Evolutionary conservation across 1,140 invertebrate genomes (phyloP), one percentile per base, ranked within the genome.

Genomic region (Nymphalis io): DNA sequence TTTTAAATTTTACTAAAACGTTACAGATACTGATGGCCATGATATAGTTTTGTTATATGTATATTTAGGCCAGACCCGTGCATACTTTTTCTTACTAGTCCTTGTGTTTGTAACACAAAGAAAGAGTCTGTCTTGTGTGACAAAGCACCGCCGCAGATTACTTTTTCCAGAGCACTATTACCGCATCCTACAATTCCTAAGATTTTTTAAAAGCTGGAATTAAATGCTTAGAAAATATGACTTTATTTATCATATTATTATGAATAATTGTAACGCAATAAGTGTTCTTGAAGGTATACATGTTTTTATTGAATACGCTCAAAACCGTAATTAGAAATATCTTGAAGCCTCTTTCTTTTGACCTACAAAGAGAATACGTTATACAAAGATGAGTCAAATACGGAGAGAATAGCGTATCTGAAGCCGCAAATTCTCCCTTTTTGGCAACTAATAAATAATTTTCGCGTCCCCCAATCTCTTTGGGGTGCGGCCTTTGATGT

Each of bases 361-460:
- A 53, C 57, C 64, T 75, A 79, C 78, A 82, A 82, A 79, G 76
- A 71, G 73, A 79, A 80, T 79, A 72, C 68, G 58, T 58, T 57
- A 58, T 33, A 66, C 55, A 71, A 71, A 46, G 69, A 75, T 74
- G 74, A 78, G 72, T 67, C 71, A 70, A 68, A 73, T 72, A 73
- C 64, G 66, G 67, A 51, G 71, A 75, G 73, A 78, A 78, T 74
- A 64, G 67, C 72, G 63, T 72, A 61, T 75, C 57, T 72, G 70
- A 69, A 68, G 64, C 74, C 70, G 20, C 61, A 73, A 72, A 72
- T 66, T 67, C 48, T 60, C 68, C 46, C 63, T 72, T 80, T 83
- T 77, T 53, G 71, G 74, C 58, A 63, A 74, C 75, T 81, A 83
- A 83, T 85, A 82, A 85, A 82, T 81, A 80, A 81, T 85, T 82